phyloP scores from a whole-genome alignment of 2,797 vertebrate genomes.

The Naso thynnoides region DNA sequence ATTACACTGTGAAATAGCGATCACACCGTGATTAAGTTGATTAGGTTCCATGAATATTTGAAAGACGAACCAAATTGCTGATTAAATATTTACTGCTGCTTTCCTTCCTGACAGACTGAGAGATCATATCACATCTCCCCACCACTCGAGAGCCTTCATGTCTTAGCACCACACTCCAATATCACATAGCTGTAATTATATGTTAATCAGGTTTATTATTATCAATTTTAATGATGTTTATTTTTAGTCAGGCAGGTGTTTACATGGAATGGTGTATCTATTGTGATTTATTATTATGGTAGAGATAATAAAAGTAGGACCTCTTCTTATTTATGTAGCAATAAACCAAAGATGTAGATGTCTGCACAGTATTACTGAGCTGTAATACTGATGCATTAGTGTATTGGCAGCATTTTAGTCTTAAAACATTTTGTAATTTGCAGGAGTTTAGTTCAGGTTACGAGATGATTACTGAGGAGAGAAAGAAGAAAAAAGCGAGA shows the following conservation, averaged over 20 bases:
- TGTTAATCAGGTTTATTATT: constrained; percentile 12
- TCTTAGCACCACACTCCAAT: background rate
- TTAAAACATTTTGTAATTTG: background rate
- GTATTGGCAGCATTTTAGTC: background rate
- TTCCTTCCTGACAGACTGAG: constrained; percentile 55
- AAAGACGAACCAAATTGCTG: constrained; percentile 60
- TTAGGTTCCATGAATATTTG: constrained; percentile 74
- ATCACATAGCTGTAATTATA: constrained; percentile 18
- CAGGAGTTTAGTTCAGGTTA: background rate
- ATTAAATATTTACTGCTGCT: constrained; percentile 70
- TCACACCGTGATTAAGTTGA: constrained; percentile 64
- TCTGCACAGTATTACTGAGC: background rate
- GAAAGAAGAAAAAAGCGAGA: too few relatives aligned
- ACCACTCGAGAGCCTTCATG: background rate
- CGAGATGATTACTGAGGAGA: background rate
- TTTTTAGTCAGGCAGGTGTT: background rate
- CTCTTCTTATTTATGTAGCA: background rate
- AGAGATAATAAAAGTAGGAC: background rate
- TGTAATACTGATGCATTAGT: background rate
- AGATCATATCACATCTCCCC: constrained; percentile 61
- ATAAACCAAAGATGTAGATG: background rate
- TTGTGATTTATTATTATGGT: background rate
- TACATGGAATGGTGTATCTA: background rate
- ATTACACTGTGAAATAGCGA: constrained; percentile 61
- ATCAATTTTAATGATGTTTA: constrained; percentile 6